Evolutionary conservation across 2,113 vertebrate species (phyloP).

Genomic region (Phasianus colchicus): DNA sequence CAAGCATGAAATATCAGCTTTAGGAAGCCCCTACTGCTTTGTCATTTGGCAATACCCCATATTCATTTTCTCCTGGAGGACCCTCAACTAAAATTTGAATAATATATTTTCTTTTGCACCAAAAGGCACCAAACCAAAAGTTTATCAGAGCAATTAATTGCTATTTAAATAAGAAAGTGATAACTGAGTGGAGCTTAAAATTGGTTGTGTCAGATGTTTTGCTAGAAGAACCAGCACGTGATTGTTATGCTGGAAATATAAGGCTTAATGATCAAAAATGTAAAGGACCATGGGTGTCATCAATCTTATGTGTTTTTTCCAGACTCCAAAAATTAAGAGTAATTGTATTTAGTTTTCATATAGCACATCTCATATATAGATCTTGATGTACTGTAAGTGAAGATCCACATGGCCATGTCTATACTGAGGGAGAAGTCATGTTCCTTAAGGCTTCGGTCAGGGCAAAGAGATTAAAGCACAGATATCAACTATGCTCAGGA

Average conservation of each 20-base stretch:
- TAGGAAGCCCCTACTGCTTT: neutral
- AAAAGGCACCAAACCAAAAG: neutral
- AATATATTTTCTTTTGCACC: neutral
- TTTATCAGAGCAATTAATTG: neutral
- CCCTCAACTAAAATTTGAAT: neutral
- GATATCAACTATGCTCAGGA: fast-evolving
- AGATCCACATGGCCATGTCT: neutral
- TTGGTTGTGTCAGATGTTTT: neutral
- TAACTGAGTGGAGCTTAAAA: neutral
- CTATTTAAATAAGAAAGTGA: neutral
- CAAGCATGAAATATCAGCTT: neutral
- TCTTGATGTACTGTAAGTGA: neutral
- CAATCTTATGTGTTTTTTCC: neutral
- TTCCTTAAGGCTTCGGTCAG: neutral
- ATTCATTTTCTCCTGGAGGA: neutral
- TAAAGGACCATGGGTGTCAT: no score
- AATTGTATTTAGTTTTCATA: neutral
- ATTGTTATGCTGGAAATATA: neutral
- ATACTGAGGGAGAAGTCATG: neutral
- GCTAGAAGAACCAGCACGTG: neutral
- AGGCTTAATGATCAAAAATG: neutral
- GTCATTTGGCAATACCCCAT: neutral
- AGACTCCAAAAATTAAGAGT: neutral
- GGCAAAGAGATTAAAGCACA: neutral
- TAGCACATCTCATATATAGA: neutral